Base-by-base conservation (phyloP, 2,113 vertebrate species). In the Hyla sarda region DNA sequence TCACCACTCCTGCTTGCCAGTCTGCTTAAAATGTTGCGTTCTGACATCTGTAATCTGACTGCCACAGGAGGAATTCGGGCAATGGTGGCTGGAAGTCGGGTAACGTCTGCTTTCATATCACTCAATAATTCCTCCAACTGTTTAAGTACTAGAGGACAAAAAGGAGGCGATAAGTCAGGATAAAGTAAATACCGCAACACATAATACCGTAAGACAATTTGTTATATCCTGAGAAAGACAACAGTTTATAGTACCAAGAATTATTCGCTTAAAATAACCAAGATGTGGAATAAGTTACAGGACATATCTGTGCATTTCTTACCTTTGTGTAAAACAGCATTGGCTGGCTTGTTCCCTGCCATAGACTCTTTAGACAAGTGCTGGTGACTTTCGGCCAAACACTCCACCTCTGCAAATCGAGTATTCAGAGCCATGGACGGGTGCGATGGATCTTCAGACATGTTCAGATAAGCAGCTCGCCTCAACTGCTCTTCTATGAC, bases 81-180 rank as follows among this genome's bases (percentile, higher is more conserved):
- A 21, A 99, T 99, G 52, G 98, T 99, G 21, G 98, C 97, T 0
- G 98, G 98, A 88, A 99, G 93, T 45, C 98, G 96, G 0, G 98
- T 98, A 88, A 99, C 98, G 74, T 99, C 98, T 0, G 98, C 98
- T 91, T 99, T 99, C 98, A 99, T 99, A 92, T 99, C 98, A 78
- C 98, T 99, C 88, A 99, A 90, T 73, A 99, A 93, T 90, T 99
- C 98, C 92, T 99, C 98, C n/a, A 99, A 92, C 91, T 99, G 98
- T 94, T 99, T 99, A 89, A 99, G 95, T 89, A 99, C 98, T 99
- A 90, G 21, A 37, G 25, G 60, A 47, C 32, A 71, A 10, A 65
- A 0, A 91, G 16, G 17, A 5, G 12, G 17, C 17, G 3, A 52
- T 13, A 14, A 3, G 4, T 69, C 67, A 37, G 17, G 67, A 34